These are phyloP conservation scores for Calephelis nemesis DNA, from an alignment of 1,140 invertebrate genomes.

Conservation along the genomic window DNA sequence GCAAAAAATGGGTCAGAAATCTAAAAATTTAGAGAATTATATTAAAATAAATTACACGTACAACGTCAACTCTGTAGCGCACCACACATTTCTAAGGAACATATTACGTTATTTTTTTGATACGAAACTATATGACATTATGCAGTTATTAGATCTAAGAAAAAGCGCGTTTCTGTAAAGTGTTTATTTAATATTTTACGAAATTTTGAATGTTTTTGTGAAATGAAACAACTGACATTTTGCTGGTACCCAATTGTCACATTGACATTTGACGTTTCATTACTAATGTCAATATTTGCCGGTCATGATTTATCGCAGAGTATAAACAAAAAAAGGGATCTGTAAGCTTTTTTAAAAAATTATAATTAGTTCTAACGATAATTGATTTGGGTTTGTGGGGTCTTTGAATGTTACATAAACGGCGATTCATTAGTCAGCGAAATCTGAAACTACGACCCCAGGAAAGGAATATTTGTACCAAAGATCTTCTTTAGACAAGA, in stretches of 20 bases:
- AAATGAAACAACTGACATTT: constrained; percentile 16
- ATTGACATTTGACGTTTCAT: constrained; percentile 28
- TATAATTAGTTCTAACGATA: too few species aligned
- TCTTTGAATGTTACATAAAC: too few species aligned
- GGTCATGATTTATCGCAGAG: too few species aligned
- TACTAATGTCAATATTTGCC: neutral
- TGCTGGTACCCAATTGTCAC: too few species aligned
- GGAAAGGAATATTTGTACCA: too few species aligned
- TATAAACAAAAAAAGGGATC: too few species aligned
- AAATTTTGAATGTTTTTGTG: constrained; percentile 25
- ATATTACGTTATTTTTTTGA: constrained; percentile 47
- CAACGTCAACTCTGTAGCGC: constrained; percentile 52
- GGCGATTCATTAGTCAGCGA: too few species aligned
- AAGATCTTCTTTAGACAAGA: too few species aligned
- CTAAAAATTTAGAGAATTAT: constrained; percentile 15
- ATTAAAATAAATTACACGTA: constrained; percentile 45
- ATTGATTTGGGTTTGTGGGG: too few species aligned
- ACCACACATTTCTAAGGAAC: constrained; percentile 65
- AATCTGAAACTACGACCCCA: too few species aligned
- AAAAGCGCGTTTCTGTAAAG: neutral
- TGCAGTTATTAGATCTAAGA: neutral
- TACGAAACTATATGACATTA: constrained; percentile 29
- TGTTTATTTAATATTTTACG: neutral
- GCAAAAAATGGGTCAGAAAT: neutral
- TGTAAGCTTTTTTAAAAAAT: too few species aligned